Percentiles rank a stretch among this genome's conserved stretches.
These are phyloP conservation scores for Stramonita haemastoma DNA, from an alignment of 2,888 invertebrate genomes.

Conservation along the genomic window DNA sequence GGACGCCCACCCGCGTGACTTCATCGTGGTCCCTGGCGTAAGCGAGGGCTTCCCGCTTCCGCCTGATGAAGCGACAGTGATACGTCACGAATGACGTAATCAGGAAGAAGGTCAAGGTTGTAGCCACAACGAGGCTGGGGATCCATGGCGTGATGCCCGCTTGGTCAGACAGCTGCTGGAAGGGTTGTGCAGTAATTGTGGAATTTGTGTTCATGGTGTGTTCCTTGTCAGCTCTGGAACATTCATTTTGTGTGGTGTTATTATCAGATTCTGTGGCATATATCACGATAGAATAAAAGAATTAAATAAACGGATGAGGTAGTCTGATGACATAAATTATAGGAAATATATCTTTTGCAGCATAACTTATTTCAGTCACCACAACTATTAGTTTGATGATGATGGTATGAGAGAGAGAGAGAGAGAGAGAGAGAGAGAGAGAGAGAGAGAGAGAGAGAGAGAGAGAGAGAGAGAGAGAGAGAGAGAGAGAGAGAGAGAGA, in stretches of 20 bases:
- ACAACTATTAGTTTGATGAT: too few relatives aligned
- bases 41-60: neutral
- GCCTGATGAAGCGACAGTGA: neutral
- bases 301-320: too few relatives aligned
- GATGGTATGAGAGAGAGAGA: too few relatives aligned
- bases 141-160: neutral
- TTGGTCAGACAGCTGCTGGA: neutral
- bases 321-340: too few relatives aligned
- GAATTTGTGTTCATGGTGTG: neutral
- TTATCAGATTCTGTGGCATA: too few relatives aligned
- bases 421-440: too few relatives aligned
- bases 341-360: too few relatives aligned
- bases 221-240: neutral
- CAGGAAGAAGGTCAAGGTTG: neutral
- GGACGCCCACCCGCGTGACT: neutral
- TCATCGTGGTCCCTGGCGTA: neutral
- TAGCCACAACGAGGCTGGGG: neutral
- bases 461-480: too few relatives aligned
- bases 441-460: too few relatives aligned
- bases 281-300: too few relatives aligned
- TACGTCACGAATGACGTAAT: neutral
- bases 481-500: too few relatives aligned
- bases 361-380: too few relatives aligned
- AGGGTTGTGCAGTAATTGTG: neutral
- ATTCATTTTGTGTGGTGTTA: neutral